These are phyloP conservation scores for Macrophya alboannulata DNA, from an alignment of 2,888 invertebrate species.

Conservation along the genomic window DNA sequence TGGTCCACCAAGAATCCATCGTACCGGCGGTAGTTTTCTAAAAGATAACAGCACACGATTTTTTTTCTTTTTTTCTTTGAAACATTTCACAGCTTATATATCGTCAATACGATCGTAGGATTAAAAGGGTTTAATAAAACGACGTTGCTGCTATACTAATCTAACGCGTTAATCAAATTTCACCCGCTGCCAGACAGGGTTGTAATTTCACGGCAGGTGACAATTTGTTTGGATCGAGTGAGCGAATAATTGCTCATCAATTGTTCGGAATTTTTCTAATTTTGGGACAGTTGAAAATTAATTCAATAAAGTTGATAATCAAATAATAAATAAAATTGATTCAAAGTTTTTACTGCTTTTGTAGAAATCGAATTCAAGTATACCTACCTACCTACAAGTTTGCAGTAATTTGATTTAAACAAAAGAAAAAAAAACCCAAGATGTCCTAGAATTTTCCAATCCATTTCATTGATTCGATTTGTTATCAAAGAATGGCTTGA, in stretches of 20 bases:
- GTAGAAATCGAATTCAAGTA: neutral
- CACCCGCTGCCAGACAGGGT: neutral
- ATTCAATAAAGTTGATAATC: neutral
- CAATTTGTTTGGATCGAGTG: neutral
- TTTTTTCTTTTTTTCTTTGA: neutral
- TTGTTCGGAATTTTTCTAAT: neutral
- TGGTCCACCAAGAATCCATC: slow-evolving; percentile 64
- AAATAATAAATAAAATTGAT: neutral
- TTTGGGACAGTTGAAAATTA: neutral
- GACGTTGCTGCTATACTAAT: neutral
- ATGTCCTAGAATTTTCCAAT: neutral
- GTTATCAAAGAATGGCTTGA: slow-evolving; percentile 19
- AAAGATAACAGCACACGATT: neutral
- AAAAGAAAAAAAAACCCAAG: neutral
- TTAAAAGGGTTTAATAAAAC: neutral
- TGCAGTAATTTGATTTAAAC: neutral
- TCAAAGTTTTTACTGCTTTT: neutral
- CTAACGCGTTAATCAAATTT: neutral
- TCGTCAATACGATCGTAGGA: neutral
- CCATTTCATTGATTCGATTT: slow-evolving; percentile 34
- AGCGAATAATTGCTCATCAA: neutral
- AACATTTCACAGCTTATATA: neutral
- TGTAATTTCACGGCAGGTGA: neutral
- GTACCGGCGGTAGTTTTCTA: slow-evolving; percentile 70
- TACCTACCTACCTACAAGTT: neutral